These are phyloP conservation scores for Anoura caudifer DNA, from an alignment of 2,113 vertebrate species.

Conservation along the genomic window DNA sequence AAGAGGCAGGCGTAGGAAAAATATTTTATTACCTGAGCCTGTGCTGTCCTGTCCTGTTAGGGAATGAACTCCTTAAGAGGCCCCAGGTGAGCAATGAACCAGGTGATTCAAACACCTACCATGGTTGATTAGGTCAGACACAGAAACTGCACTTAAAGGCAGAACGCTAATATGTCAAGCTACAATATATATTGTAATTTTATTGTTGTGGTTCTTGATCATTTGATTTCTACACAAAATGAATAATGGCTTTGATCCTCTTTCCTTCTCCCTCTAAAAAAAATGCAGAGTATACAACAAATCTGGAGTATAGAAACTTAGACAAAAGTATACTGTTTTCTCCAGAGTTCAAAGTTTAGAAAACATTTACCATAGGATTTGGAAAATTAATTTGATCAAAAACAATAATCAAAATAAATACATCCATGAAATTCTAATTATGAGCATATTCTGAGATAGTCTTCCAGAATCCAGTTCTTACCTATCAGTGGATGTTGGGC, in stretches of 20 bases:
- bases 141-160: background rate
- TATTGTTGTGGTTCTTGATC: background rate
- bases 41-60: background rate
- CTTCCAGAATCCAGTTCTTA: slow-evolving; percentile 38
- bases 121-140: background rate
- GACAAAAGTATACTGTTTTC: background rate
- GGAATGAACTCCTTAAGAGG: background rate
- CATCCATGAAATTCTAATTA: background rate
- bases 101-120: background rate
- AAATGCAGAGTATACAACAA: background rate
- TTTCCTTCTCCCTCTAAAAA: background rate
- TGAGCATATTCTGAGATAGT: background rate
- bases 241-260: background rate
- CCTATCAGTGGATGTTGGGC: slow-evolving; percentile 82
- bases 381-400: background rate
- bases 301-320: background rate
- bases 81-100: background rate
- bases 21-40: background rate
- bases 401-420: background rate
- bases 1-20: background rate
- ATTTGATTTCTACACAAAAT: background rate
- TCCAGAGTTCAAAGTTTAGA: background rate
- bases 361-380: background rate
- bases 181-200: background rate
- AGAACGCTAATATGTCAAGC: background rate